These are phyloP conservation scores for Sipha flava DNA, from an alignment of 1,140 invertebrate species.

Conservation along the genomic window DNA sequence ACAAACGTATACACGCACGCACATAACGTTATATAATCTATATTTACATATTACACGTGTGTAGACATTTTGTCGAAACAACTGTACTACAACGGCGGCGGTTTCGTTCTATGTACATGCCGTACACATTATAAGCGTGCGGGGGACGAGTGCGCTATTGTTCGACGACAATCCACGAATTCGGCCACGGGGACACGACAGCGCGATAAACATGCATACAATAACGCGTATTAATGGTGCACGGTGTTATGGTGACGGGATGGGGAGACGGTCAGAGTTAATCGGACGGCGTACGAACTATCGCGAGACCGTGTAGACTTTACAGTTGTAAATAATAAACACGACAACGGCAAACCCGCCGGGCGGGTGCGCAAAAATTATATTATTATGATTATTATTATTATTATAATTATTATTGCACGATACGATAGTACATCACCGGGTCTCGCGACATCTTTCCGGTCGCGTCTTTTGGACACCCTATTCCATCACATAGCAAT, in stretches of 20 bases:
- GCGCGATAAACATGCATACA: neutral
- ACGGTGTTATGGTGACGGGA: neutral
- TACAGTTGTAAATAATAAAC: neutral
- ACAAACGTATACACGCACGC: no score
- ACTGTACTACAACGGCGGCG: no score
- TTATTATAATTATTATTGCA: neutral
- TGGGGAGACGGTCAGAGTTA: no score
- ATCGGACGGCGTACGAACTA: neutral
- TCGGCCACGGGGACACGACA: constrained; percentile 2
- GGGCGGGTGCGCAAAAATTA: neutral
- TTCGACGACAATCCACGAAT: neutral
- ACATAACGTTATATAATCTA: no score
- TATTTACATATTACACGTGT: no score
- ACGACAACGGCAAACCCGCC: neutral
- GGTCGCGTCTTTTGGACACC: no score
- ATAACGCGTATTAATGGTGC: neutral
- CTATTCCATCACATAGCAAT: no score
- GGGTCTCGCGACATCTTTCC: no score
- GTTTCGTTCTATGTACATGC: no score
- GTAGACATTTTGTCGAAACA: no score
- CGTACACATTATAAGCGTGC: neutral
- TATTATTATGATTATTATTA: neutral
- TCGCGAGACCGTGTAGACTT: neutral
- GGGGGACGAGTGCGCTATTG: neutral
- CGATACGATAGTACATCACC: no score